phyloP scores from a whole-genome alignment of 2,797 vertebrate genomes.

The Steatocranus sp. region DNA sequence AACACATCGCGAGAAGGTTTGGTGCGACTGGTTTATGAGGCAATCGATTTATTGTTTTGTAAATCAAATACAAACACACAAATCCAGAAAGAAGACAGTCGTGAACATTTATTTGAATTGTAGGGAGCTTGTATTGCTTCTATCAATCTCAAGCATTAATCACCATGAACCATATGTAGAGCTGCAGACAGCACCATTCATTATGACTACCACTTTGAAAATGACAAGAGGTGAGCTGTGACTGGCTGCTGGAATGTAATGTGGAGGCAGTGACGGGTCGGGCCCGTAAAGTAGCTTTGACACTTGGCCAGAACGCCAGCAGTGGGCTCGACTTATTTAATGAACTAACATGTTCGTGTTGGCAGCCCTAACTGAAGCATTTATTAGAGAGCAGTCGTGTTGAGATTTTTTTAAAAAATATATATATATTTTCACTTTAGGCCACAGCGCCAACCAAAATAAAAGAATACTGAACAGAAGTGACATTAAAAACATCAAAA shows the following conservation, averaged over 20 bases:
- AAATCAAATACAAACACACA: slow-evolving; percentile 11
- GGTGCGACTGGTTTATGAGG: background rate
- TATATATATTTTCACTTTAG: background rate
- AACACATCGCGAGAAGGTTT: background rate
- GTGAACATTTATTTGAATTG: slow-evolving; percentile 5
- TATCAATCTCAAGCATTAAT: slow-evolving; percentile 37
- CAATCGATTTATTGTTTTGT: slow-evolving; percentile 4
- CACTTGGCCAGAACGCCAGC: slow-evolving; percentile 64
- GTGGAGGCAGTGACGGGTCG: slow-evolving; percentile 10
- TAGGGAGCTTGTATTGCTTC: background rate
- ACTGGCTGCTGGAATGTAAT: slow-evolving; percentile 12
- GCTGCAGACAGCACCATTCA: slow-evolving; percentile 32
- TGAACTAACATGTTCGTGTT: slow-evolving; percentile 71
- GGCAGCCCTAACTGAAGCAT: slow-evolving; percentile 64
- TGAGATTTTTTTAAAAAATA: background rate
- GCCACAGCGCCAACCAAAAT: background rate
- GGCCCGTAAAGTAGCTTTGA: slow-evolving; percentile 59
- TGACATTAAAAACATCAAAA: background rate
- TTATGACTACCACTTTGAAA: slow-evolving; percentile 29
- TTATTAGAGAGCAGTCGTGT: slow-evolving; percentile 55
- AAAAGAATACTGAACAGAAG: background rate
- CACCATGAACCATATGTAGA: slow-evolving; percentile 32
- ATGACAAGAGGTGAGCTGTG: slow-evolving; percentile 19
- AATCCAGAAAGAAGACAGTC: slow-evolving; percentile 1
- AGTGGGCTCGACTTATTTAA: slow-evolving; percentile 61